Conservation (phyloP, 2,888 invertebrate species). For the Sinotaia quadrata region DNA sequence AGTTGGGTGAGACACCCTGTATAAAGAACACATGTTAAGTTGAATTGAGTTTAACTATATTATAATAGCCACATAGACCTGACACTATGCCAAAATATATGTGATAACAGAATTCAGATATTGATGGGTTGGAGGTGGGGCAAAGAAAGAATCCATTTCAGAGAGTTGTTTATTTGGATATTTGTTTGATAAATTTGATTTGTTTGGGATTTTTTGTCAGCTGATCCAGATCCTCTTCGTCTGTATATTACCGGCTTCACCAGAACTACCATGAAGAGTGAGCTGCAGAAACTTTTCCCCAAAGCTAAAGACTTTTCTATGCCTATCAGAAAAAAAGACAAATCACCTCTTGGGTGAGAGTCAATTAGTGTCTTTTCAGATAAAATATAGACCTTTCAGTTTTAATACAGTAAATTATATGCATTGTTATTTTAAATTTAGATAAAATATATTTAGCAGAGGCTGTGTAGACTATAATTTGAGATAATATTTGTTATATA, state of each 20-base stretch:
- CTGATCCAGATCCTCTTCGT: constrained; percentile 32
- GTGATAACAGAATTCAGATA: no score
- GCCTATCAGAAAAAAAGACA: constrained; percentile 36
- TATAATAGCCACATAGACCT: no score
- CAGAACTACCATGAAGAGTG: constrained; percentile 22
- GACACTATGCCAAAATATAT: no score
- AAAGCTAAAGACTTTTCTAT: constrained; percentile 29
- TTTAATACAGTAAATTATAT: no score
- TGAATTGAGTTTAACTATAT: no score
- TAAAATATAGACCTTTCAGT: neutral
- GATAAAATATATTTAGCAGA: neutral
- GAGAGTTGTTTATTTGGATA: no score
- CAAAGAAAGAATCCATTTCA: no score
- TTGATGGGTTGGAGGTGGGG: no score
- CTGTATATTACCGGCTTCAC: constrained; percentile 41
- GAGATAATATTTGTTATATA: no score
- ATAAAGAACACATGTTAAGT: no score
- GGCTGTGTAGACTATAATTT: neutral
- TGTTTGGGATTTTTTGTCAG: constrained; percentile 32
- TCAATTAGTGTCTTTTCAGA: neutral
- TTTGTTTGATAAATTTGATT: no score
- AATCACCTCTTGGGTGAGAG: constrained; percentile 33
- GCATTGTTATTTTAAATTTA: neutral
- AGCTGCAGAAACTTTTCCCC: constrained; percentile 38
- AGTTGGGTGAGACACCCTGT: no score